Evolutionary conservation across 1,140 invertebrate genomes (phyloP), one percentile per base, ranked within the genome.

Genomic region (Calliopsis andreniformis): DNA sequence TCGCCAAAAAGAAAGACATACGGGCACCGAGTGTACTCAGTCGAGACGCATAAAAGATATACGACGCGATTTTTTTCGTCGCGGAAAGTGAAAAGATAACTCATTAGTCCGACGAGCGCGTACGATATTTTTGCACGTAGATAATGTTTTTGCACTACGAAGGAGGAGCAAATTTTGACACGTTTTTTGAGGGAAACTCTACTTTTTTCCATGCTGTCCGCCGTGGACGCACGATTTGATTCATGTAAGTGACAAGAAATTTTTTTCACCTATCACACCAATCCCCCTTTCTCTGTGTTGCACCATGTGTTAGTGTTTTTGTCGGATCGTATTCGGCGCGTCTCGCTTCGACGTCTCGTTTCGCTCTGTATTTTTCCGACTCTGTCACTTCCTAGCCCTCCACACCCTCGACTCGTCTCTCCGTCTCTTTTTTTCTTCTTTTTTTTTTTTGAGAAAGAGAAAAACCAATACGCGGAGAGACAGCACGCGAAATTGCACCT

Each of bases 171-270:
- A 87, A 83, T 89, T 90, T 90, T 90, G 79, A 84, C 66, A 86
- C 76, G 64, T 84, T 88, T 89, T 91, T 92, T 92, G 90, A 91
- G 90, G 88, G 86, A 87, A 91, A 89, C 85, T 91, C 76, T 88
- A 82, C 88, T 86, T 91, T 88, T 91, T 92, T 91, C 85, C 91
- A 92, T 91, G 91, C 91, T 91, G 90, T 92, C 90, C 87, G 84
- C 80, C 89, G 86, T 83, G 91, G 89, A 90, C 90, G 61, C 81
- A 89, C 90, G 85, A 85, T 88, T 91, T 91, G 87, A 89, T 87
- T 85, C 88, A 91, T 91, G 91, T 92, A 92, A 92, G 91, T 92
- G 87, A 87, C 84, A 90, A 89, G 85, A 82, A 86, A 91, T 81
- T 92, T 90, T 92, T 88, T 92, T 91, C 91, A 87, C 84, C 90